Conservation (phyloP, 2,113 vertebrate species). For the Seriola aureovittata region DNA sequence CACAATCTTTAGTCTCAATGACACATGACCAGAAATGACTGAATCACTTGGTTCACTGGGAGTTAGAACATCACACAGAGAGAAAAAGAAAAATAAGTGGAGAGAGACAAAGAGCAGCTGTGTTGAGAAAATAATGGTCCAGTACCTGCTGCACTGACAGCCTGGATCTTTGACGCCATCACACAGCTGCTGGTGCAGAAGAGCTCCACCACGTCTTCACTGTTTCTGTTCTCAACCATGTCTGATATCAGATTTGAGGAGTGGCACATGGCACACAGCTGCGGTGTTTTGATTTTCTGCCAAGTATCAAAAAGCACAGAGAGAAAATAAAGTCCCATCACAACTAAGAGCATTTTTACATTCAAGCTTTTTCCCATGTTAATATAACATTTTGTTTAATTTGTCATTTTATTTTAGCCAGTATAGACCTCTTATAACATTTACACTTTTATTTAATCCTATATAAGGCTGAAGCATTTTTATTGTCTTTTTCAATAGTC, state of each 20-base stretch:
- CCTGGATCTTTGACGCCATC: constrained; percentile 91
- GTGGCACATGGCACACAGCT: constrained; percentile 90
- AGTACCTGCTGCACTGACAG: constrained; percentile 90
- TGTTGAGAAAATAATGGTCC: not conserved
- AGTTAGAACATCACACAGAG: too few species aligned
- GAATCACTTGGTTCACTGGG: too few species aligned
- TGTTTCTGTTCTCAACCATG: constrained; percentile 89
- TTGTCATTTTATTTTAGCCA: too few species aligned
- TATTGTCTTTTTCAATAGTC: too few species aligned
- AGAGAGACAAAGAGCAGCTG: not conserved
- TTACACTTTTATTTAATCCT: not conserved
- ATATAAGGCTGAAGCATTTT: too few species aligned
- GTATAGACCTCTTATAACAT: too few species aligned
- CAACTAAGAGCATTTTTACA: too few species aligned
- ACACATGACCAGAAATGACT: too few species aligned
- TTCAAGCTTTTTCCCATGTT: too few species aligned
- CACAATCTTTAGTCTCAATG: too few species aligned
- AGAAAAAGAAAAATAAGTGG: not conserved
- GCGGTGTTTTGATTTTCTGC: constrained; percentile 89
- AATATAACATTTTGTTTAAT: too few species aligned
- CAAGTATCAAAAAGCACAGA: constrained; percentile 8
- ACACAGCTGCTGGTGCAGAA: constrained; percentile 92
- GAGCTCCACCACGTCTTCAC: constrained; percentile 86
- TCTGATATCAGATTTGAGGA: constrained; percentile 83
- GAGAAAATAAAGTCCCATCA: too few species aligned